Percentiles rank a stretch among this genome's conserved stretches.
Conservation (phyloP, 2,797 vertebrate genomes). For the Rousettus madagascariensis region DNA sequence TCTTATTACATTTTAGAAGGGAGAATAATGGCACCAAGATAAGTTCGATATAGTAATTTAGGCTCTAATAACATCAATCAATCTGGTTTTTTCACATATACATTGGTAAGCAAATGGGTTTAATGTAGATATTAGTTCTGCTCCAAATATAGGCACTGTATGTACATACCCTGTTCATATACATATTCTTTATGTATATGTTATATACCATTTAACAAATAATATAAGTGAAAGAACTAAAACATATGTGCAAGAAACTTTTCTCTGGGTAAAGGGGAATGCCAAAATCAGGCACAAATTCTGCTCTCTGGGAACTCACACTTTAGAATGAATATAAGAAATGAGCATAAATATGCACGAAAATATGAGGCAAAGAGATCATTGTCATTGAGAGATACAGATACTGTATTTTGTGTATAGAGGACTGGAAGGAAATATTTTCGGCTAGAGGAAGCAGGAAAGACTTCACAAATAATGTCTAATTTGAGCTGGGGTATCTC, state of each 20-base stretch:
- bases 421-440: background rate
- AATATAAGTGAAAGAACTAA: background rate
- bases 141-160: background rate
- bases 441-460: background rate
- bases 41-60: background rate
- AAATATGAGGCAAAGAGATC: background rate
- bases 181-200: background rate
- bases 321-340: background rate
- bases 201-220: background rate
- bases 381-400: background rate
- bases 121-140: background rate
- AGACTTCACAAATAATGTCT: background rate
- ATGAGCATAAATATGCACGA: background rate
- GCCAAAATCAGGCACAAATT: background rate
- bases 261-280: background rate
- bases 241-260: background rate
- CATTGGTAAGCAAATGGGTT: background rate
- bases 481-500: background rate
- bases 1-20: background rate
- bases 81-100: background rate
- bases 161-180: background rate
- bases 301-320: background rate
- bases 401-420: background rate
- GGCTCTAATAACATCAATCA: background rate
- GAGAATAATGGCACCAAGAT: background rate